Evolutionary conservation across 2,797 vertebrate genomes (phyloP).

Genomic region (Melopsittacus undulatus): DNA sequence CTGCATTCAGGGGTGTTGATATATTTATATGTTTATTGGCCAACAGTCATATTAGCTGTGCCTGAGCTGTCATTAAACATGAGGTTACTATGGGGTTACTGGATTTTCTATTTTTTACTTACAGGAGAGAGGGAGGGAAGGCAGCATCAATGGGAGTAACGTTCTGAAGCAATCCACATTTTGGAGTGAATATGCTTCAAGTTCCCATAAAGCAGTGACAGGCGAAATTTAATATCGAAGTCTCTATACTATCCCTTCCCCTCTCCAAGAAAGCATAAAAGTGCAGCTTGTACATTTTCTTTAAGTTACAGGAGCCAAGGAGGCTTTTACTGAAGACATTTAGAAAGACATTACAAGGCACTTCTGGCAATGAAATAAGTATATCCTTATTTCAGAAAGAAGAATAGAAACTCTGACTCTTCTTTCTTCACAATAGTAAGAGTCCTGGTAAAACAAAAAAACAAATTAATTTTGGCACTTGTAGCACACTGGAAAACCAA

Average conservation of each 20-base stretch:
- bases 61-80: constrained; percentile 39
- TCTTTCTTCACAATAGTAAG: not conserved
- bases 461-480: not conserved
- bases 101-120: constrained; percentile 62
- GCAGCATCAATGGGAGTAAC: not conserved
- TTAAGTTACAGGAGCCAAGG: constrained; percentile 8
- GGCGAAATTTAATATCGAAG: not conserved
- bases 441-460: not conserved
- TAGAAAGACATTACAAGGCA: constrained; percentile 21
- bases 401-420: not conserved
- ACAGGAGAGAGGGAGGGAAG: not conserved
- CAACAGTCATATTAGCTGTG: constrained; percentile 55
- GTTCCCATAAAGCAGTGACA: not conserved
- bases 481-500: not conserved
- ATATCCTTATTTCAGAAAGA: constrained; percentile 36
- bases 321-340: constrained; percentile 7
- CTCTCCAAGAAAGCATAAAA: not conserved
- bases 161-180: not conserved
- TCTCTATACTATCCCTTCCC: not conserved
- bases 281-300: not conserved
- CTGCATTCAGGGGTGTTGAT: not conserved
- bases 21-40: constrained; percentile 27
- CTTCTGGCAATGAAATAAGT: constrained; percentile 34
- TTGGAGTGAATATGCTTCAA: not conserved
- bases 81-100: not conserved